Base-by-base conservation (phyloP, 2,797 vertebrate species). In the Meriones psammophilus region DNA sequence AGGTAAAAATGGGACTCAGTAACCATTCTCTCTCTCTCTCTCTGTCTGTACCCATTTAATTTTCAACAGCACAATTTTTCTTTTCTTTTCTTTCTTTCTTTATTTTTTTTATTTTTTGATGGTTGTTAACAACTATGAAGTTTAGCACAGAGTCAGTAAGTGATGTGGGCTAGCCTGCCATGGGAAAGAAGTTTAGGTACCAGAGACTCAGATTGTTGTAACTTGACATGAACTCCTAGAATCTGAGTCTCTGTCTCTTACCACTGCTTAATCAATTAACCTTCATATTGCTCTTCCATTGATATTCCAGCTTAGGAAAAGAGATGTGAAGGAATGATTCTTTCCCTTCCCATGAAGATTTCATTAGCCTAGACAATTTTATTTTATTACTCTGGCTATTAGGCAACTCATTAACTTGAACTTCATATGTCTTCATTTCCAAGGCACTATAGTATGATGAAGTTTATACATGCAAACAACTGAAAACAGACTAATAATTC, bases 181-280 rank as follows among this genome's bases (percentile, higher is more conserved):
- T 39, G 42, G 26, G 12, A 66, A 60, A 17, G 15, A 24, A 17
- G 15, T 42, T 7, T 28, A 64, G 20, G 42, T 13, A 36, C 17
- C 13, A 76, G 18, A 80, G 12, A 78, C 28, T 28, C 30, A 80
- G 66, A 68, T 15, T 22, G 50, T 12, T 62, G 6, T 69, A 17
- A 12, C 17, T 2, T 0, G 5, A 42, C 17, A 22, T 71, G 30
- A 36, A 10, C 8, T 28, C 6, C 24, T 33, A 2, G 1, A 26
- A 39, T 77, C n/a, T 79, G 42, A 71, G 22, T 22, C 42, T n/a
- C 26, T 20, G 8, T 62, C 15, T n/a, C 30, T 73, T 4, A n/a
- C 1, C 77, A 62, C 6, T 24, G 4, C 0, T 58, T 22, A 5
- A 20, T 15, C 26, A 60, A 22, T 68, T 66, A 36, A n/a, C 1